These are phyloP conservation scores for Brachionichthys hirsutus DNA, from an alignment of 2,113 vertebrate genomes.

Conservation along the genomic window DNA sequence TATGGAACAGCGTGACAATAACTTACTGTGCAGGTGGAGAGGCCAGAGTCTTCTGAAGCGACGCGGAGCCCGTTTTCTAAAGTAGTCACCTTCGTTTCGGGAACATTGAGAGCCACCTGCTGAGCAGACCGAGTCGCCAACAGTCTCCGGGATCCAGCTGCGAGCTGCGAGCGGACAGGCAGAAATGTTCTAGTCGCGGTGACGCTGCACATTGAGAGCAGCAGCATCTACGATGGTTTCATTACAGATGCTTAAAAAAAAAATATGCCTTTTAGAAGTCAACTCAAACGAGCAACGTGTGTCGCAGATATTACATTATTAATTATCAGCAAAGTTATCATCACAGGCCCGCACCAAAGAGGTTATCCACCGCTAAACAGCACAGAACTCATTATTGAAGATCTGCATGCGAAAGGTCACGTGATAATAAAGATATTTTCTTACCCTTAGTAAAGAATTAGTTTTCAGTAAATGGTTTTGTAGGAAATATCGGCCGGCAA, in stretches of 20 bases:
- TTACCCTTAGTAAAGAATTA: slow-evolving; percentile 48
- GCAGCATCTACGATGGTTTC: background rate
- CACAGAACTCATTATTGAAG: rapidly evolving
- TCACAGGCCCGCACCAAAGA: background rate
- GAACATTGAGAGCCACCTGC: slow-evolving; percentile 88
- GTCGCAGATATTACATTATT: background rate
- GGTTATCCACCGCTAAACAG: background rate
- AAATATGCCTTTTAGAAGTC: background rate
- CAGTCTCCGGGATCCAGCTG: slow-evolving; percentile 64
- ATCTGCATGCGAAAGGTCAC: rapidly evolving
- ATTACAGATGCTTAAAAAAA: background rate
- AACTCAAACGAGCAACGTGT: background rate
- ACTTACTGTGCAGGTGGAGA: slow-evolving; percentile 91
- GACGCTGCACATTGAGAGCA: background rate
- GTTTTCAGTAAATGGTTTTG: slow-evolving; percentile 60
- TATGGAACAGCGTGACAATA: no score
- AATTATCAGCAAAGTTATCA: slow-evolving; percentile 1
- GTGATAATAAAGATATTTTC: background rate
- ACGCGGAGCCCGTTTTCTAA: slow-evolving; percentile 92
- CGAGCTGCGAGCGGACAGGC: slow-evolving; percentile 37
- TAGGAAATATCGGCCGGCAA: slow-evolving; percentile 53
- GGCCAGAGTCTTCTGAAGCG: slow-evolving; percentile 92
- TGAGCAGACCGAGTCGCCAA: slow-evolving; percentile 78
- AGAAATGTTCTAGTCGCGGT: slow-evolving; percentile 5
- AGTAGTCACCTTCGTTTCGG: slow-evolving; percentile 89